Conservation (phyloP, 2,797 vertebrate genomes). For the Tolypeutes matacus region DNA sequence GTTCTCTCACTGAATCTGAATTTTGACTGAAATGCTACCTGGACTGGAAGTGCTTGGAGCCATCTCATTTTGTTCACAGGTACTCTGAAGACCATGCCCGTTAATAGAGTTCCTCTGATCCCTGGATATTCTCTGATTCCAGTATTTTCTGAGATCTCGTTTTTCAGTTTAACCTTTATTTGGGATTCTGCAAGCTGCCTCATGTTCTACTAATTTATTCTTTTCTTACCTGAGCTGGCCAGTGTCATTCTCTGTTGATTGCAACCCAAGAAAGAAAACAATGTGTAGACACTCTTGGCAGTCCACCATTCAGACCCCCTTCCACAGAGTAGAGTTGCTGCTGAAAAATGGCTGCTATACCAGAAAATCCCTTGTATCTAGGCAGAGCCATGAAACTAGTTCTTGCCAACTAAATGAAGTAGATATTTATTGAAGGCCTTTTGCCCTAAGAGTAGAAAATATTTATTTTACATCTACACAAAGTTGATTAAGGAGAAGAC, state of each 20-base stretch:
- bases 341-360: not conserved
- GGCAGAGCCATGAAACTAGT: not conserved
- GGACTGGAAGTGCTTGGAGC: not conserved
- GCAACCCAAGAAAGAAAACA: not conserved
- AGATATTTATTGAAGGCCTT: not conserved
- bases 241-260: not conserved
- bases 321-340: not conserved
- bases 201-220: not conserved
- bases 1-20: not conserved
- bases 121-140: not conserved
- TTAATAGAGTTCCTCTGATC: not conserved
- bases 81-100: not conserved
- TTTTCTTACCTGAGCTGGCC: not conserved
- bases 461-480: not conserved
- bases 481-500: not conserved
- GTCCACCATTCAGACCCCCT: not conserved
- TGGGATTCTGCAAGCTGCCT: not conserved
- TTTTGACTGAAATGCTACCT: not conserved
- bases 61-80: not conserved
- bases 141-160: not conserved
- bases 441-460: not conserved
- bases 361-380: not conserved
- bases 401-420: conserved; percentile 10
- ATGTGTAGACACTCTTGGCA: not conserved
- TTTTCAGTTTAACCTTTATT: not conserved